A percentile compares a stretch with the other conserved stretches of the same genome.
Conservation (phyloP, 2,113 vertebrate species). For the Mesocricetus auratus region DNA sequence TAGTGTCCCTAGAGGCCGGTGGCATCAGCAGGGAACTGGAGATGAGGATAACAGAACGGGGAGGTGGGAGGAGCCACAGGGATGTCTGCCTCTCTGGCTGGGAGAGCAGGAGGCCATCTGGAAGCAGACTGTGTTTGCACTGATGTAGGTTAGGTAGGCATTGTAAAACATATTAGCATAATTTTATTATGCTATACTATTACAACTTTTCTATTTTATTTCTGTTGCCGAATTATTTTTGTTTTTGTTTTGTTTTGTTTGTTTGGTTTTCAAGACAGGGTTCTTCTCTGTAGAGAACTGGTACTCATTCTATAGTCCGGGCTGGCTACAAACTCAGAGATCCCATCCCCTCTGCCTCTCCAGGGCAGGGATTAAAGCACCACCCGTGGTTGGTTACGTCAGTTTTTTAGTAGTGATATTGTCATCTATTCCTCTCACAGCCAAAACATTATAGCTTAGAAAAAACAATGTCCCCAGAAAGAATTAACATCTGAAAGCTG, state of each 20-base stretch:
- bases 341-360: background rate
- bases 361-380: background rate
- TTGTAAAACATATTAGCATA: background rate
- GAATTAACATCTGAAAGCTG: no score
- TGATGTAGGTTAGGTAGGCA: accelerated
- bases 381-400: accelerated
- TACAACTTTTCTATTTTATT: background rate
- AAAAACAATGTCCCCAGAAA: background rate
- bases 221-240: background rate
- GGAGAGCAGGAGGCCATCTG: accelerated
- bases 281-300: background rate
- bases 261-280: background rate
- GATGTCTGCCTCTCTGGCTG: background rate
- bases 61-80: background rate
- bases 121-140: background rate
- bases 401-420: background rate
- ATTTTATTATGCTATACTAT: background rate
- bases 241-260: background rate
- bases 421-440: background rate
- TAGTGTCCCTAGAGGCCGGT: no score
- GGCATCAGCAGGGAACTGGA: no score
- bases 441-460: background rate
- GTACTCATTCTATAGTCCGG: background rate
- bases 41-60: background rate
- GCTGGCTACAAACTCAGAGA: background rate